Evolutionary conservation across 2,113 vertebrate species (phyloP).

Genomic region (Boulengerochromis microlepis): DNA sequence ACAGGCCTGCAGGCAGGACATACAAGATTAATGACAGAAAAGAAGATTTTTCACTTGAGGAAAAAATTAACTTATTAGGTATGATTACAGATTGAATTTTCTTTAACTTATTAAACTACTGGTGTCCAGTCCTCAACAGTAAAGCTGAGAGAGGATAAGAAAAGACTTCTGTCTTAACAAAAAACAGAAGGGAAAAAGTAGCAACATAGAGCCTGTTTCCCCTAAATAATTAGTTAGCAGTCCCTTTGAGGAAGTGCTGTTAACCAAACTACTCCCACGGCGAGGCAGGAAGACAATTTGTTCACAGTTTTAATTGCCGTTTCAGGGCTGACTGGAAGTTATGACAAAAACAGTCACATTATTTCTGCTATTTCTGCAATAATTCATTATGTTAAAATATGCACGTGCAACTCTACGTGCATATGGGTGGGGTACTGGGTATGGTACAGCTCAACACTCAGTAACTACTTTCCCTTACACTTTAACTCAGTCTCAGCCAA

Average conservation of each 20-base stretch:
- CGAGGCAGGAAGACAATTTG: background rate
- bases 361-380: background rate
- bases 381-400: background rate
- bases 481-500: background rate
- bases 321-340: background rate
- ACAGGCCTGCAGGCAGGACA: background rate
- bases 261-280: background rate
- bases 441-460: background rate
- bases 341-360: background rate
- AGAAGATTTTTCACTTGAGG: background rate
- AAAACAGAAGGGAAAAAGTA: background rate
- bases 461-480: background rate
- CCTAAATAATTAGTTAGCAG: background rate
- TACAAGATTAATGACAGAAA: background rate
- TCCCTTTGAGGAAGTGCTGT: conserved; percentile 11
- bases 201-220: background rate
- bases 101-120: background rate
- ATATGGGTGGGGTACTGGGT: background rate
- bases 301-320: background rate
- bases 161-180: background rate
- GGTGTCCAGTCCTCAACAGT: background rate
- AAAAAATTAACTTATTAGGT: background rate
- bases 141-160: background rate
- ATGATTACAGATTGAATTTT: background rate
- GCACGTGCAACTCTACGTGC: background rate